These are phyloP conservation scores for Sepiola atlantica DNA, from an alignment of 2,888 invertebrate species.

Conservation along the genomic window DNA sequence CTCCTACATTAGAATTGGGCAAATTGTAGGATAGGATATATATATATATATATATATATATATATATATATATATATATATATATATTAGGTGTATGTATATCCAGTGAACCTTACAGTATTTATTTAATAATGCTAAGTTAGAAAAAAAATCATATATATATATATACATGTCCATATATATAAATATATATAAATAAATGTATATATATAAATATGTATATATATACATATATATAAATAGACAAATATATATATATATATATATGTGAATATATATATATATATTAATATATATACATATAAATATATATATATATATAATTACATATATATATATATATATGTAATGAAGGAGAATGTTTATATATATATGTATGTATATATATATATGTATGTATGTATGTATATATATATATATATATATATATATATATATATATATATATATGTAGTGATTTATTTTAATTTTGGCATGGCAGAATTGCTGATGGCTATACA, in stretches of 20 bases:
- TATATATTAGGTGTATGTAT: not conserved
- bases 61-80: not conserved
- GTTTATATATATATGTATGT: not conserved
- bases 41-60: not conserved
- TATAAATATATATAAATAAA: not conserved
- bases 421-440: not conserved
- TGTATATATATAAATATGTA: not conserved
- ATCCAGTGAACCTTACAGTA: too few species aligned
- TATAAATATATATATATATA: not conserved
- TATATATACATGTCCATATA: too few species aligned
- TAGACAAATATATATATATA: not conserved
- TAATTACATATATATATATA: not conserved
- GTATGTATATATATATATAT: not conserved
- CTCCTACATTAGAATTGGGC: not conserved
- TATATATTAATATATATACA: not conserved
- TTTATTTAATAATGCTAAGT: too few species aligned
- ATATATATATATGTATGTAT: not conserved
- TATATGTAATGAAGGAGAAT: not conserved
- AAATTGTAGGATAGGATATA: not conserved
- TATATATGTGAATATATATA: not conserved
- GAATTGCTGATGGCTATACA: too few species aligned
- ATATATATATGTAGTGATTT: too few species aligned
- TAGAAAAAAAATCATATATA: too few species aligned
- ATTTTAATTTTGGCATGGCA: too few species aligned
- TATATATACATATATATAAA: too few species aligned